Evolutionary conservation across 2,888 invertebrate genomes (phyloP).

Genomic region (Xanthorhoe spadicearia): DNA sequence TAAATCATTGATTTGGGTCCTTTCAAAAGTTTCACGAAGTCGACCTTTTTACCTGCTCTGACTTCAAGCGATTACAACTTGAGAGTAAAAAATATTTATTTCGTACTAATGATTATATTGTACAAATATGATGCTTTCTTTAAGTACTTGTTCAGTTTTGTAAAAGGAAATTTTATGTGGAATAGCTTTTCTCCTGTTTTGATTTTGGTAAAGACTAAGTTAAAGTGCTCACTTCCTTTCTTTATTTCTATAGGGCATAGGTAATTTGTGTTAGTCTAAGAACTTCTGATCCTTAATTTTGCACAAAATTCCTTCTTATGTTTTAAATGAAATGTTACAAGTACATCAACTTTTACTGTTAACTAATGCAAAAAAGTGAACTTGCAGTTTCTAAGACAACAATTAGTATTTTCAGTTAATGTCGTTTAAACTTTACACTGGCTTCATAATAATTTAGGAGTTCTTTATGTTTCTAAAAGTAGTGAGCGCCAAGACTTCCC

Average conservation of each 20-base stretch:
- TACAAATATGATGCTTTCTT: neutral
- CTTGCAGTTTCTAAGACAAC: neutral
- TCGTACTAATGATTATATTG: neutral
- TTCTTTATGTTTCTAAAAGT: neutral
- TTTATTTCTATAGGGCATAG: too few relatives aligned
- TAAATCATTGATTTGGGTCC: slow-evolving; percentile 1
- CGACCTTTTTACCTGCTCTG: slow-evolving; percentile 1
- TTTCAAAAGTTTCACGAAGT: slow-evolving; percentile 1
- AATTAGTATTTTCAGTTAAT: neutral
- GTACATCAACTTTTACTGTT: too few relatives aligned
- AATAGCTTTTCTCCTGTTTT: too few relatives aligned
- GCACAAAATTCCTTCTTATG: too few relatives aligned
- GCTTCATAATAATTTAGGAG: neutral
- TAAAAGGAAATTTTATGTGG: neutral
- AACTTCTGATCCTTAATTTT: too few relatives aligned
- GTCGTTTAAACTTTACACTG: neutral
- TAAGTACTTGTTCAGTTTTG: neutral
- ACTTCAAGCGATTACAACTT: neutral
- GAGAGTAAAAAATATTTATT: slow-evolving; percentile 1
- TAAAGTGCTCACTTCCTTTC: too few relatives aligned
- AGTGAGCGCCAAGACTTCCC: neutral
- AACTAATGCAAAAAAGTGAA: too few relatives aligned
- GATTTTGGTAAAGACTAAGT: too few relatives aligned
- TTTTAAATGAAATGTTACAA: too few relatives aligned
- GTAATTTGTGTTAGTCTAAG: too few relatives aligned